Conservation (phyloP, 1,140 invertebrate genomes). For the Cherax destructor region DNA sequence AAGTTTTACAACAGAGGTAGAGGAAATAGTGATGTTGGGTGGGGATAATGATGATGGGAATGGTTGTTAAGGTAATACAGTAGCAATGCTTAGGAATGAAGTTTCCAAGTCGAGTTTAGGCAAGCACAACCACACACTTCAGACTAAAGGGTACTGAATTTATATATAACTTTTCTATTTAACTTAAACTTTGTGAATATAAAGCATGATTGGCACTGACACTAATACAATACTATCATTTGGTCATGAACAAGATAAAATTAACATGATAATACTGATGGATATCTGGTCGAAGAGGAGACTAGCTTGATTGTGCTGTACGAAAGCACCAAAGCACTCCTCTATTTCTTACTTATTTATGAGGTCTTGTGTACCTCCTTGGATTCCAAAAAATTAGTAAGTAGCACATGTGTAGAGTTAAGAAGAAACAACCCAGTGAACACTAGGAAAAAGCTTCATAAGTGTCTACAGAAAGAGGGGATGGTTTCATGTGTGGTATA, state of each 20-base stretch:
- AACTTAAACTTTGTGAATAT: not conserved
- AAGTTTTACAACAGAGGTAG: not conserved
- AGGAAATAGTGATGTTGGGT: not conserved
- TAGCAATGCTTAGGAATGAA: not conserved
- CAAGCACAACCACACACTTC: not conserved
- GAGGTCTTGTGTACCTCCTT: not conserved
- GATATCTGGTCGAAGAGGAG: not conserved
- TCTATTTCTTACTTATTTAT: not conserved
- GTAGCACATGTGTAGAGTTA: not conserved
- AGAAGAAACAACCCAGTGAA: not conserved
- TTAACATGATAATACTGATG: constrained; percentile 3
- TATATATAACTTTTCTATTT: not conserved
- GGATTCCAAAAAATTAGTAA: not conserved
- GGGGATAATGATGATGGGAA: not conserved
- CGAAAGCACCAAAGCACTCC: not conserved
- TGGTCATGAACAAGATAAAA: not conserved
- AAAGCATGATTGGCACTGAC: not conserved
- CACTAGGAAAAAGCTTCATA: not conserved
- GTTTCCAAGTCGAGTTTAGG: not conserved
- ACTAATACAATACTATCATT: not conserved
- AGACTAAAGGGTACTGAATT: not conserved
- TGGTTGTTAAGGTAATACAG: not conserved
- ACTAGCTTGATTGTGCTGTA: not conserved
- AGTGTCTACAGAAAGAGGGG: not conserved
- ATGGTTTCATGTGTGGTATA: constrained; percentile 7